A percentile compares a stretch with the other conserved stretches of the same genome.
phyloP scores from a whole-genome alignment of 2,888 invertebrate species.

The Cephalotes varians region DNA sequence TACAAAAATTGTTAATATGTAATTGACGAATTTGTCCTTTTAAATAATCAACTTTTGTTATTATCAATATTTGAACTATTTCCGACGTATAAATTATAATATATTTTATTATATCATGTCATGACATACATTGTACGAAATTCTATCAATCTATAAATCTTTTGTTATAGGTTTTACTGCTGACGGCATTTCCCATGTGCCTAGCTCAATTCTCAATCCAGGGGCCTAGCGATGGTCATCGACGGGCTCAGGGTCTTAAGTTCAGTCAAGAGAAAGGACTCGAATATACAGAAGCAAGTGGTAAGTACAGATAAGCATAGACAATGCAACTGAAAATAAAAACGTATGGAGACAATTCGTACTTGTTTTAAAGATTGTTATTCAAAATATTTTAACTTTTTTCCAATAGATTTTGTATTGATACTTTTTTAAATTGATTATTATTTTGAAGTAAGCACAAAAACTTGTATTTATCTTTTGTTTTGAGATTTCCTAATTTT shows the following conservation, averaged over 20 bases:
- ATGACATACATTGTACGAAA: background rate
- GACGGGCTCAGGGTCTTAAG: conserved; percentile 82
- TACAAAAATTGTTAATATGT: background rate
- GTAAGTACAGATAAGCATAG: conserved; percentile 69
- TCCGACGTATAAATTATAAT: background rate
- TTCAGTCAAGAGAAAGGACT: conserved; percentile 83
- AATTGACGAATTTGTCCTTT: background rate
- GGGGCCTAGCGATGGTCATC: conserved; percentile 83
- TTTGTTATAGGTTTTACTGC: conserved; percentile 75
- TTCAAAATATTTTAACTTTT: background rate
- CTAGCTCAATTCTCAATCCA: conserved; percentile 83
- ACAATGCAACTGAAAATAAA: conserved; percentile 40
- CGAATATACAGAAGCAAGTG: conserved; percentile 82
- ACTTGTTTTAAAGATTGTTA: background rate
- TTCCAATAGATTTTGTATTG: background rate
- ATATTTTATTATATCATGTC: background rate
- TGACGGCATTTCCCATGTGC: conserved; percentile 80
- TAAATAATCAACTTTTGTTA: conserved; percentile 1
- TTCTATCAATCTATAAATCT: background rate
- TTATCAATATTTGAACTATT: background rate
- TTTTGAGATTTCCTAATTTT: background rate
- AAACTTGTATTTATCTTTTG: background rate
- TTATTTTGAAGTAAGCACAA: background rate
- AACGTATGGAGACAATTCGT: conserved; percentile 33
- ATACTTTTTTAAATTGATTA: background rate